Evolutionary conservation across 2,797 vertebrate genomes (phyloP).

Genomic region (Taenioides sp.): DNA sequence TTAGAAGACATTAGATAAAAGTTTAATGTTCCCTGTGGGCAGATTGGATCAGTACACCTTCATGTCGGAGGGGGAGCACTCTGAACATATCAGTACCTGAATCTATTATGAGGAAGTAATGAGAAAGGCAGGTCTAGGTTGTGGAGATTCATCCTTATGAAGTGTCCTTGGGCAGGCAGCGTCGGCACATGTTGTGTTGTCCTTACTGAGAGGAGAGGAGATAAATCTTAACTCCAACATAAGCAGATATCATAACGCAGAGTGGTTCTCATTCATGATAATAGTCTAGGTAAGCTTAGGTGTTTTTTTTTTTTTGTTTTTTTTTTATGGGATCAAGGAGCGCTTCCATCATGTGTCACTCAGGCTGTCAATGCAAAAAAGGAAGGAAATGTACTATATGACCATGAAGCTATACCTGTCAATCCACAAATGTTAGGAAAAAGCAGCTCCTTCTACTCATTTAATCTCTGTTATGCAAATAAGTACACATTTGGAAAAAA

Average conservation of each 20-base stretch:
- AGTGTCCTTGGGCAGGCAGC: conserved; percentile 36
- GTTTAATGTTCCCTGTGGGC: conserved; percentile 57
- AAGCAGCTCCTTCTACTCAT: background rate
- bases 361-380: background rate
- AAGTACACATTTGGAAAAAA: background rate
- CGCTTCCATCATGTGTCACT: background rate
- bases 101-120: conserved; percentile 27
- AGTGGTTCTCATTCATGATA: conserved; percentile 40
- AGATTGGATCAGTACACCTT: conserved; percentile 56
- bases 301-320: no score
- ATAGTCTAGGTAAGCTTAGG: background rate
- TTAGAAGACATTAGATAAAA: conserved; percentile 60
- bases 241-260: conserved; percentile 31
- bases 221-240: conserved; percentile 31
- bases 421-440: background rate
- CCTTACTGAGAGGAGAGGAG: conserved; percentile 25
- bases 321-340: background rate
- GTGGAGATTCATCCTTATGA: conserved; percentile 22
- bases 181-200: conserved; percentile 4
- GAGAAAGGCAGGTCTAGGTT: conserved; percentile 17
- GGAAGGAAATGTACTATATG: background rate
- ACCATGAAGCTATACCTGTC: background rate
- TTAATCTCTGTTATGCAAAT: background rate
- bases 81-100: conserved; percentile 27
- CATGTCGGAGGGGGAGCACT: conserved; percentile 32